Evolutionary conservation across 1,140 invertebrate species (phyloP), one percentile per base, ranked within the genome.

Genomic region (Helicoverpa armigera): DNA sequence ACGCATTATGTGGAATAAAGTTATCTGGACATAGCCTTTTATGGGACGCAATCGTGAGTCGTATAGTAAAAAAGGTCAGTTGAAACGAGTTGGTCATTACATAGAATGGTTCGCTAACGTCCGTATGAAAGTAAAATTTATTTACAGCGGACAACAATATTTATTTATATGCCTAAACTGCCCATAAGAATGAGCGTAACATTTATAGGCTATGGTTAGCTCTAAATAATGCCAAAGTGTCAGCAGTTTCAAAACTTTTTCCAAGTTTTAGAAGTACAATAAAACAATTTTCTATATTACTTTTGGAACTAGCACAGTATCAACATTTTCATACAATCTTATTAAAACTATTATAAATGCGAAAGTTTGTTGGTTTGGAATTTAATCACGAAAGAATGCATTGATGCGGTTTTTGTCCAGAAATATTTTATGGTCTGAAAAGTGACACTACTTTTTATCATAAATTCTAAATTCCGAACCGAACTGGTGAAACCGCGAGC

Each of bases 1-100:
- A 86, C 83, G 86, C 87, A 89, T 90, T 89, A 90, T 90, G 88
- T 90, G 87, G 88, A 87, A 93, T 92, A 93, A 92, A 91, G 86
- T 92, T 92, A 91, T 92, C 90, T 92, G 89, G 88, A 88, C 89
- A 89, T 89, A 86, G 82, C 90, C 88, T 90, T 93, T 93, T 92
- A 91, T 89, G 84, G 91, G 72, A 35, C 54, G 80, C 82, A 85
- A 87, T 86, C 86, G 82, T 83, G 87, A 86, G 63, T 85, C 84
- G 85, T 87, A 86, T 86, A 82, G 86, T 85, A 89, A 91, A 90
- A 88, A 92, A 89, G 88, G 87, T 89, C 87, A 85, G 83, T 86
- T 60, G 75, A 72, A 90, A 87, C 87, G 87, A 88, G 86, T 75
- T 85, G 87, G 81, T 79, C 86, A 87, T 91, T 88, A 89, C 83